Base-by-base conservation (phyloP, 1,140 invertebrate genomes). In the Ceratina australensis region DNA sequence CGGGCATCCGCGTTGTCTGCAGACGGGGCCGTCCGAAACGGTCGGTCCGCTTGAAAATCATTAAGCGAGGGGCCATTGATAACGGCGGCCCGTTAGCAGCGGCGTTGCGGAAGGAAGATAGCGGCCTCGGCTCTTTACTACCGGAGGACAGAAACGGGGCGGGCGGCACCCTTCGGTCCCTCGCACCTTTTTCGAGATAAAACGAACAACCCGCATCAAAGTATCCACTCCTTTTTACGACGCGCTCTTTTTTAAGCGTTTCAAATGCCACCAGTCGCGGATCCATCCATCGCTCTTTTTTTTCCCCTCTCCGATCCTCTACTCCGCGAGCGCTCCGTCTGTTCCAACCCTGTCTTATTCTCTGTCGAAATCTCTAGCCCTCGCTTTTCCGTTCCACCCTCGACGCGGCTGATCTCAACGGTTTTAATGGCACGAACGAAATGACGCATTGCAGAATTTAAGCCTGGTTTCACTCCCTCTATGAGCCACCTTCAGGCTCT, bases 1-100 rank as follows among this genome's bases (percentile, higher is more conserved):
- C 47, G 26, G 47, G 4, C 18, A 24, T 26, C 28, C 10, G 26
- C 2, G 16, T n/a, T 54, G 24, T 20, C 73, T 50, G 56, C n/a
- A n/a, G 42, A 4, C 42, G 8, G 4, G 42, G 12, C 16, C 2
- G 8, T 7, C 20, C 73, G 54, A 79, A 86, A 66, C 26, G 81
- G 77, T 80, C 73, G 78, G 81, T 87, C 82, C 68, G 84, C 86
- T 89, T 88, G 81, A 89, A 89, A 89, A 89, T 89, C 85, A 89
- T 89, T 88, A 89, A 80, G 80, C 80, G 56, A 28, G 67, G 60
- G 69, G 22, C 60, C 78, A 84, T 84, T 89, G 88, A 89, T 89
- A 89, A 89, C 85, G 69, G 86, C 77, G 15, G 47, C 42, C 72
- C 67, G 79, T 79, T 82, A 82, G 71, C 72, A 71, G 49, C 26